Evolutionary conservation across 1,140 invertebrate genomes (phyloP).

Genomic region (Brachionus asplanchnoidis): DNA sequence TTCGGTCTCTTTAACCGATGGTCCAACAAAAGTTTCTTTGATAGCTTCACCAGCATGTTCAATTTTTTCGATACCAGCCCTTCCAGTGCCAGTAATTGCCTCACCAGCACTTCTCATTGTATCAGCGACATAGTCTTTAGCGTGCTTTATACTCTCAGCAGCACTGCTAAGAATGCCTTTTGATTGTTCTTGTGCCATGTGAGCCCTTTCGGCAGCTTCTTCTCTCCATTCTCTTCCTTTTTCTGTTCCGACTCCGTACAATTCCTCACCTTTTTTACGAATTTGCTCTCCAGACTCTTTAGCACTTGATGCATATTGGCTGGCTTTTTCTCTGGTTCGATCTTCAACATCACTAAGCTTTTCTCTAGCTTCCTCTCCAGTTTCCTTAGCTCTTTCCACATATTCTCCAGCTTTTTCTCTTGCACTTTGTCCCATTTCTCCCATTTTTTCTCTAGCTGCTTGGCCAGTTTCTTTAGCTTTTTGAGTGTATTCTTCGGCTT

Average conservation of each 20-base stretch:
- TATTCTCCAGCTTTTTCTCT: slow-evolving; percentile 6
- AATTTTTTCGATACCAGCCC: not conserved
- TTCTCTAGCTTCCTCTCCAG: not conserved
- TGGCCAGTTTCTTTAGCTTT: not conserved
- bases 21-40: slow-evolving; percentile 3
- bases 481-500: not conserved
- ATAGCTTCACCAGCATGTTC: slow-evolving; percentile 3
- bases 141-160: slow-evolving; percentile 8
- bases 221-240: not conserved
- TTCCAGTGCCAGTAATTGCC: not conserved
- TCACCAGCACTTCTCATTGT: not conserved
- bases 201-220: not conserved
- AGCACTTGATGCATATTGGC: not conserved
- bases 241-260: not conserved
- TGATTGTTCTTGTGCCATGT: not conserved
- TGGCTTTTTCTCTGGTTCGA: not conserved
- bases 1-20: not conserved
- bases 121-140: not conserved
- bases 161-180: not conserved
- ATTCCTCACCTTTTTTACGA: not conserved
- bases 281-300: not conserved
- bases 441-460: not conserved
- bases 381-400: not conserved
- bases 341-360: not conserved
- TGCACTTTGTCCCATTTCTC: not conserved